Conservation (phyloP, 2,113 vertebrate species). For the Tauraco erythrolophus region DNA sequence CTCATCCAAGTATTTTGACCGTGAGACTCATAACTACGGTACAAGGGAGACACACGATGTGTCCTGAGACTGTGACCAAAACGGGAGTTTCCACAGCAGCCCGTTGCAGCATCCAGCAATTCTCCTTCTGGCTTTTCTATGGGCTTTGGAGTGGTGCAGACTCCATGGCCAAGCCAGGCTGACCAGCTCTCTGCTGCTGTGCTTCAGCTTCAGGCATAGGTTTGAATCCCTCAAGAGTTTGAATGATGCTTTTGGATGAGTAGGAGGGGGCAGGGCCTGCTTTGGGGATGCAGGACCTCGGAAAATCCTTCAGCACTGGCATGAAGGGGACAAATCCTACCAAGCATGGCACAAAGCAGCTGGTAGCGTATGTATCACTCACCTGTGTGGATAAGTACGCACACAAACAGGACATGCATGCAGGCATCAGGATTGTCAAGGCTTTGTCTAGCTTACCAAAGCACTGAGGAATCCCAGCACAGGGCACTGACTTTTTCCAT, state of each 20-base stretch:
- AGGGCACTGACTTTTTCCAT: not conserved
- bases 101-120: not conserved
- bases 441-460: not conserved
- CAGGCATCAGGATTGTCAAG: not conserved
- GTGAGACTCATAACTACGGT: not conserved
- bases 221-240: not conserved
- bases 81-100: not conserved
- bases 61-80: not conserved
- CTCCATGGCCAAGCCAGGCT: not conserved
- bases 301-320: not conserved
- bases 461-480: not conserved
- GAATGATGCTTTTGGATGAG: not conserved
- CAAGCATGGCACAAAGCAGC: not conserved
- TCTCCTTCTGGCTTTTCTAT: not conserved
- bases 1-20: not conserved
- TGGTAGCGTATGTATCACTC: not conserved
- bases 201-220: not conserved
- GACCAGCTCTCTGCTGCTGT: not conserved
- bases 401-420: not conserved
- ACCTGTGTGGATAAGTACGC: too few relatives aligned
- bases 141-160: not conserved
- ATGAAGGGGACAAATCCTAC: not conserved
- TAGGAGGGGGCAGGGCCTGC: not conserved
- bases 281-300: not conserved
- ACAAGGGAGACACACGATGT: rapidly evolving